Percentiles rank a stretch among this genome's conserved stretches.
phyloP scores from a whole-genome alignment of 2,888 invertebrate genomes.

The Agrypnus murinus region DNA sequence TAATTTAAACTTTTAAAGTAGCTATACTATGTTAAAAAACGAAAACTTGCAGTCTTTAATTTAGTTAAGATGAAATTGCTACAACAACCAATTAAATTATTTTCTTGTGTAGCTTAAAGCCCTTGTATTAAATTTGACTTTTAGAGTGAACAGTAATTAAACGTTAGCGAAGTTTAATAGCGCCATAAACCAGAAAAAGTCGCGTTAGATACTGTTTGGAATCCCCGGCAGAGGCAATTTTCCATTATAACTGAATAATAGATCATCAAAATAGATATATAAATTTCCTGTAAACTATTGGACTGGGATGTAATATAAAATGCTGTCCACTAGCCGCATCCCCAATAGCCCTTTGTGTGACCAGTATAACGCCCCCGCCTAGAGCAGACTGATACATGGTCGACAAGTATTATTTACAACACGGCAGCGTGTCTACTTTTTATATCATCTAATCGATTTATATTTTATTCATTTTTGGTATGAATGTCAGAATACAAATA shows the following conservation, averaged over 20 bases:
- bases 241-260: conserved; percentile 58
- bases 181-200: conserved; percentile 26
- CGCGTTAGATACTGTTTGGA: conserved; percentile 31
- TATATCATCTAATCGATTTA: conserved; percentile 37
- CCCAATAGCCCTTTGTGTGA: conserved; percentile 58
- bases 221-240: conserved; percentile 41
- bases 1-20: no score
- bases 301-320: conserved; percentile 66
- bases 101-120: no score
- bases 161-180: conserved; percentile 10
- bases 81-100: no score
- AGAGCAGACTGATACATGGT: conserved; percentile 58
- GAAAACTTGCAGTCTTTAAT: no score
- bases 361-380: conserved; percentile 62
- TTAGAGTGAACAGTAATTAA: conserved; percentile 1
- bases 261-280: conserved; percentile 69
- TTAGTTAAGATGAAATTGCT: no score
- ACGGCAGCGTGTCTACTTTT: conserved; percentile 26
- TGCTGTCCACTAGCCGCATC: conserved; percentile 57
- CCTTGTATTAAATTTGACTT: neutral
- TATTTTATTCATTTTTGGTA: neutral
- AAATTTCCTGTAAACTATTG: conserved; percentile 68
- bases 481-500: no score
- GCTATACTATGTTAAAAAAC: no score
- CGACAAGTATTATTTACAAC: conserved; percentile 51